Evolutionary conservation across 64 coral and sea anemone genomes (phyloP).

Genomic region (Montipora efflorescens): DNA sequence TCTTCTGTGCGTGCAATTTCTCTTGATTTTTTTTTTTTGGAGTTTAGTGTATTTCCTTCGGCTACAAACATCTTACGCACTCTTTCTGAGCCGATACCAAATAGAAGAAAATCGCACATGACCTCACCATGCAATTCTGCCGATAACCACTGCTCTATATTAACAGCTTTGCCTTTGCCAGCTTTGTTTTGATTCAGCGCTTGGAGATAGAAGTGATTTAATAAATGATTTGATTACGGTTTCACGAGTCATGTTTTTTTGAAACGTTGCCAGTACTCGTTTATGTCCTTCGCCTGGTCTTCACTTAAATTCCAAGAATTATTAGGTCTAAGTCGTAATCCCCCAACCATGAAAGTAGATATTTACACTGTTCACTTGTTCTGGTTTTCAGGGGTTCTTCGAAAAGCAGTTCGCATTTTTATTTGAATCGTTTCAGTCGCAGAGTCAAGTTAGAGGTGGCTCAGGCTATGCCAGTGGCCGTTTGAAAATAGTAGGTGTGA

Average conservation of each 20-base stretch:
- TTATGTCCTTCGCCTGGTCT: too few species aligned
- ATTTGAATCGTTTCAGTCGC: not conserved
- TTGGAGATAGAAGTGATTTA: too few species aligned
- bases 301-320: too few species aligned
- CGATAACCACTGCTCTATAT: conserved; percentile 75
- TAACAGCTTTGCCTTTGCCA: conserved; percentile 61
- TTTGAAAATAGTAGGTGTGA: too few species aligned
- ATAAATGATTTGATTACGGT: too few species aligned
- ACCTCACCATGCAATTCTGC: conserved; percentile 64
- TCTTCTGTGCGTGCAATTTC: conserved; percentile 79
- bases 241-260: too few species aligned
- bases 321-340: too few species aligned
- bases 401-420: conserved; percentile 60
- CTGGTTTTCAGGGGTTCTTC: conserved; percentile 56
- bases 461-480: too few species aligned
- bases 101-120: conserved; percentile 60
- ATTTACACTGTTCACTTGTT: conserved; percentile 53
- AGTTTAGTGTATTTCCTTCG: conserved; percentile 66
- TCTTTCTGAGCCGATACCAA: conserved; percentile 64
- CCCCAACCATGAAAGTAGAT: conserved; percentile 60
- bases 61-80: conserved; percentile 83
- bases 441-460: too few species aligned
- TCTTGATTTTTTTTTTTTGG: too few species aligned
- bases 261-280: too few species aligned
- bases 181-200: too few species aligned